Evolutionary conservation across 2,113 vertebrate species (phyloP).

Genomic region (Petaurus breviceps): DNA sequence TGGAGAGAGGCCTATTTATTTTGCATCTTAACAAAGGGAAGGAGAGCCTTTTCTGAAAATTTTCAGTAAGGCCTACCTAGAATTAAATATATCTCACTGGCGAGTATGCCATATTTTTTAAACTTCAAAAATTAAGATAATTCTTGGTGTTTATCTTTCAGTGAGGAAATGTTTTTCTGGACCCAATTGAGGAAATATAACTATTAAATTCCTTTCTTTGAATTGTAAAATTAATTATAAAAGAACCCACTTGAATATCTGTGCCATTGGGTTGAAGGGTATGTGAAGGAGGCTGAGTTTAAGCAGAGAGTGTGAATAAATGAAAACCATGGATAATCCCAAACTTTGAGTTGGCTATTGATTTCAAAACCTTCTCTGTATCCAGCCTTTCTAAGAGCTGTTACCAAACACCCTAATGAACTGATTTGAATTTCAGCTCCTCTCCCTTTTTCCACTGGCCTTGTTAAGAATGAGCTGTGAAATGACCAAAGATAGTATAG

Average conservation of each 20-base stretch:
- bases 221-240: conserved; percentile 53
- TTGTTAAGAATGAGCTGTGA: conserved; percentile 56
- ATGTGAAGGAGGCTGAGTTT: background rate
- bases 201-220: conserved; percentile 62
- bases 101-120: conserved; percentile 67
- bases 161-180: conserved; percentile 62
- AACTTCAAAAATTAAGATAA: conserved; percentile 63
- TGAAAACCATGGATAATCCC: conserved; percentile 23
- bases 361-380: background rate
- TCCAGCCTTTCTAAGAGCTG: conserved; percentile 11
- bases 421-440: conserved; percentile 45
- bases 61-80: conserved; percentile 68
- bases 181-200: conserved; percentile 67
- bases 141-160: conserved; percentile 64
- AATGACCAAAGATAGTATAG: conserved; percentile 50
- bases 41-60: conserved; percentile 55
- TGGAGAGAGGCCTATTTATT: conserved; percentile 54
- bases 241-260: background rate
- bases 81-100: conserved; percentile 72
- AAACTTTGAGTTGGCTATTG: background rate
- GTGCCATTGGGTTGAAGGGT: background rate
- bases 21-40: conserved; percentile 57
- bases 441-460: conserved; percentile 24
- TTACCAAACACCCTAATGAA: conserved; percentile 45
- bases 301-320: background rate